A percentile compares a stretch with the other conserved stretches of the same genome.
Evolutionary conservation across 2,888 invertebrate species (phyloP).

Genomic region (Melolontha melolontha): DNA sequence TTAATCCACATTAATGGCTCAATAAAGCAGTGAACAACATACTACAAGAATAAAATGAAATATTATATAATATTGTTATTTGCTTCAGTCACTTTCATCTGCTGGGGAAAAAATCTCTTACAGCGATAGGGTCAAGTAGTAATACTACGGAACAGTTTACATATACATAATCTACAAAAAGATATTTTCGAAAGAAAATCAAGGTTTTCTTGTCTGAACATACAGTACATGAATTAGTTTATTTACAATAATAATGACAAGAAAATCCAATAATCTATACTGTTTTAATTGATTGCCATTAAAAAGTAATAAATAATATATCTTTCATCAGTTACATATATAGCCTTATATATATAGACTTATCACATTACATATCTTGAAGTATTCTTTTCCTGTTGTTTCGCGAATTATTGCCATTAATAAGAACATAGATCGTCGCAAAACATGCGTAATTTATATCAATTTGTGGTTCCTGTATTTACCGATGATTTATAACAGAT

Average conservation of each 20-base stretch:
- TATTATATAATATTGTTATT: too few relatives aligned
- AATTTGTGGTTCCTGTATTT: conserved; percentile 15
- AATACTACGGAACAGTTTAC: too few relatives aligned
- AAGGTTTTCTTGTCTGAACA: too few relatives aligned
- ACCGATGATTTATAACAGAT: conserved; percentile 21
- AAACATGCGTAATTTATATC: conserved; percentile 20
- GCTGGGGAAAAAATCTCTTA: too few relatives aligned
- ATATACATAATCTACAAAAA: too few relatives aligned
- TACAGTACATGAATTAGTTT: too few relatives aligned
- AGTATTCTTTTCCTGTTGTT: conserved; percentile 29
- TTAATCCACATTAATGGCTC: too few relatives aligned
- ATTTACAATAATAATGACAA: neutral
- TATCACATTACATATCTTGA: conserved; percentile 12
- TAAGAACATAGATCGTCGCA: conserved; percentile 7
- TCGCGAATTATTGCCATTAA: conserved; percentile 19
- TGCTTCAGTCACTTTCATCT: too few relatives aligned
- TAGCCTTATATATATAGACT: neutral
- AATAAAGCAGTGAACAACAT: too few relatives aligned
- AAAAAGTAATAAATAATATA: conserved; percentile 36
- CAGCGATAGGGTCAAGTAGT: too few relatives aligned
- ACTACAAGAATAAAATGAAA: too few relatives aligned
- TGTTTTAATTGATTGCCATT: conserved; percentile 19
- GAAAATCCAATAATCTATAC: conserved; percentile 25
- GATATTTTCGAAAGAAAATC: too few relatives aligned
- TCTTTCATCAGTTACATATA: conserved; percentile 28